These are phyloP conservation scores for Eupeodes luniger DNA, from an alignment of 2,888 invertebrate genomes.

Conservation along the genomic window DNA sequence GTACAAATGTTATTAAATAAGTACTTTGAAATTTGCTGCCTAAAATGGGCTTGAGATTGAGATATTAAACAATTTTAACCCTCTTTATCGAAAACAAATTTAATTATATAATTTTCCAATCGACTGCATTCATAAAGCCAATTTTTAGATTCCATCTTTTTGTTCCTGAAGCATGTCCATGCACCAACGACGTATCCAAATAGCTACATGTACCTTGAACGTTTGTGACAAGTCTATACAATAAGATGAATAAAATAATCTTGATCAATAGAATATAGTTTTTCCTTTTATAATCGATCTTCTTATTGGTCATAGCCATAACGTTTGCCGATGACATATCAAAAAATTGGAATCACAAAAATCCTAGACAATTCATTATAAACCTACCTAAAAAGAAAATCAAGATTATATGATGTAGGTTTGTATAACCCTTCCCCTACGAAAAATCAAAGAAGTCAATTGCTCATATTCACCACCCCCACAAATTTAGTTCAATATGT, in stretches of 20 bases:
- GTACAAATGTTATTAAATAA: too few species aligned
- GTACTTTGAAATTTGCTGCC: too few species aligned
- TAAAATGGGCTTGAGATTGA: too few species aligned
- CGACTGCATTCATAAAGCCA: constrained; percentile 37
- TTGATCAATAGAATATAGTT: constrained; percentile 64
- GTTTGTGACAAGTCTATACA: constrained; percentile 45
- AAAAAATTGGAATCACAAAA: constrained; percentile 65
- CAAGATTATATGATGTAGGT: neutral
- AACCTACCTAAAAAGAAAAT: neutral
- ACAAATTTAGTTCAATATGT: neutral
- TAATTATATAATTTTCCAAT: constrained; percentile 69
- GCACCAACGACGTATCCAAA: neutral
- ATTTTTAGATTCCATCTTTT: constrained; percentile 35
- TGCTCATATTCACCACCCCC: constrained; percentile 39
- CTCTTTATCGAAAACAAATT: constrained; percentile 6
- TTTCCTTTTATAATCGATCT: constrained; percentile 64
- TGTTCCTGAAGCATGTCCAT: neutral
- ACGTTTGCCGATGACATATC: constrained; percentile 74
- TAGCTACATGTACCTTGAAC: neutral
- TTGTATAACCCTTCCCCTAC: neutral
- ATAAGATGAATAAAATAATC: constrained; percentile 47
- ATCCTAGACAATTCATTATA: constrained; percentile 51
- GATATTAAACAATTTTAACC: neutral
- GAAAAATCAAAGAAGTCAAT: neutral
- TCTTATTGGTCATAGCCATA: constrained; percentile 25